Conservation (phyloP, 2,888 invertebrate species). For the Alitta virens region DNA sequence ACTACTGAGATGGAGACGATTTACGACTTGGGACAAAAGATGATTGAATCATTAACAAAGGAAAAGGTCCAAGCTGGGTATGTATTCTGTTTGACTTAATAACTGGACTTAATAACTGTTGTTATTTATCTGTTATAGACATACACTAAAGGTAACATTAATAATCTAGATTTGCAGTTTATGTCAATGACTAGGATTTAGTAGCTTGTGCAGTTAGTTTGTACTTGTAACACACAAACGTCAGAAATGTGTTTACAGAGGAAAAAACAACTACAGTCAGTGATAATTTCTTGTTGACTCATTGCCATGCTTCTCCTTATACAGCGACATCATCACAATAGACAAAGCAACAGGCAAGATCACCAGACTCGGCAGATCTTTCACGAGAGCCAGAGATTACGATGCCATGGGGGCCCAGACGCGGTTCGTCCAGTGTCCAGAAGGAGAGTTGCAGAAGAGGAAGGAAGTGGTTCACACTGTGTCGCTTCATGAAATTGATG, state of each 20-base stretch:
- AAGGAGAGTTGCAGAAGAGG: constrained; percentile 96
- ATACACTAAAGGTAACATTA: no score
- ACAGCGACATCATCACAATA: constrained; percentile 91
- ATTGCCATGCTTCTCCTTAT: no score
- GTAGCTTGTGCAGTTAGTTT: no score
- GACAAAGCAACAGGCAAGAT: constrained; percentile 98
- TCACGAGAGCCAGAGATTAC: constrained; percentile 93
- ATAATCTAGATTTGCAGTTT: no score
- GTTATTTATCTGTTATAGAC: background rate
- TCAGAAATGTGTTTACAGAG: no score
- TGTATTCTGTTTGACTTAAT: constrained; percentile 24
- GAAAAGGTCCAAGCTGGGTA: constrained; percentile 75
- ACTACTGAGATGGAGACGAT: constrained; percentile 99
- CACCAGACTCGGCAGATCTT: constrained; percentile 85
- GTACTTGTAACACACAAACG: no score
- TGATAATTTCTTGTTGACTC: no score
- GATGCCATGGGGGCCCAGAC: constrained; percentile 84
- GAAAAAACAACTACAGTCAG: no score
- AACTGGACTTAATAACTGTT: background rate
- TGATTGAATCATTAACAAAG: constrained; percentile 93
- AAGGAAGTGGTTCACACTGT: constrained; percentile 97
- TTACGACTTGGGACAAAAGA: constrained; percentile 96
- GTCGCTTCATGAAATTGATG: constrained; percentile 97
- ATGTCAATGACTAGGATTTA: no score
- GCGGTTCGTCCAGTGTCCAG: constrained; percentile 96